Conservation (phyloP, 2,113 vertebrate genomes). For the Odocoileus hemionus region DNA sequence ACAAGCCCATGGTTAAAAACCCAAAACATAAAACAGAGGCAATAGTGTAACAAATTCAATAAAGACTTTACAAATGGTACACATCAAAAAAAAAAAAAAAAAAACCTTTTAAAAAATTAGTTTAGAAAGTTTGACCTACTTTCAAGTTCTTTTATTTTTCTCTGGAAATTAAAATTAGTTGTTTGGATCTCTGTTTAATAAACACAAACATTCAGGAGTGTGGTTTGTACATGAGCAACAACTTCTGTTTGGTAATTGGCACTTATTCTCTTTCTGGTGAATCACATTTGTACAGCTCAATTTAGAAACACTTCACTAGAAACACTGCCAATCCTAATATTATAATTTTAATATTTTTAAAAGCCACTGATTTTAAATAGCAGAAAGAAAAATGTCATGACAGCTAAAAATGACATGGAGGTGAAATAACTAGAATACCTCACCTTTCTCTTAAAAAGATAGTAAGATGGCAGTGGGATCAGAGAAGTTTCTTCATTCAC, state of each 20-base stretch:
- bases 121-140: conserved; percentile 65
- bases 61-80: neutral
- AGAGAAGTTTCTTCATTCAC: neutral
- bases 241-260: conserved; percentile 66
- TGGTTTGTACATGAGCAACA: conserved; percentile 56
- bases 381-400: neutral
- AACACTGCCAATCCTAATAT: conserved; percentile 62
- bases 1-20: neutral
- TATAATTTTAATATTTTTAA: conserved; percentile 42
- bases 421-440: neutral
- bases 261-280: conserved; percentile 44
- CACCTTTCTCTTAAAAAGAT: neutral
- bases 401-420: neutral
- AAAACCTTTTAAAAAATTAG: neutral
- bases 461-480: neutral
- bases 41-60: neutral
- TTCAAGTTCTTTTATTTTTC: conserved; percentile 65
- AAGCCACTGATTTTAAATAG: conserved; percentile 36
- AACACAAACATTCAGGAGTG: conserved; percentile 64
- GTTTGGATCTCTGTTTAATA: conserved; percentile 66
- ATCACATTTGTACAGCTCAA: conserved; percentile 65
- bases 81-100: neutral
- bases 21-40: neutral
- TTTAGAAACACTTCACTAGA: conserved; percentile 66
- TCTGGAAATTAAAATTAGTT: conserved; percentile 69